phyloP scores from a whole-genome alignment of 2,797 vertebrate species.

The Tokudaia tokunoshimensis region DNA sequence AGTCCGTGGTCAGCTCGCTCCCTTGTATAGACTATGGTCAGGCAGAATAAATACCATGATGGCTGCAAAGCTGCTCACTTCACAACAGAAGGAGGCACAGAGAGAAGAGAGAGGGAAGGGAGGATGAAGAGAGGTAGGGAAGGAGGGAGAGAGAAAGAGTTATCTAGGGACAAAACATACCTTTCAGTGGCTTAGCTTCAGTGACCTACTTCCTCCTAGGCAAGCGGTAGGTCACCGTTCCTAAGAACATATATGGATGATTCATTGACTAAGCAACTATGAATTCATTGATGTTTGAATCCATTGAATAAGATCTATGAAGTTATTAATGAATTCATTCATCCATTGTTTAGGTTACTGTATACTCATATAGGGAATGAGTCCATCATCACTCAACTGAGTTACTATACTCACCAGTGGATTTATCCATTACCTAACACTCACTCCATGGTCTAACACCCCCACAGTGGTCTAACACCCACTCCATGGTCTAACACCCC shows the following conservation, averaged over 20 bases:
- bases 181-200: not conserved
- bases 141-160: accelerated
- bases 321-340: not conserved
- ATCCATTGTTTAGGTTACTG: not conserved
- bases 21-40: not conserved
- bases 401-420: not conserved
- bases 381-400: not conserved
- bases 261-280: not conserved
- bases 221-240: not conserved
- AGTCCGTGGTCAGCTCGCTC: not conserved
- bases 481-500: too few relatives aligned
- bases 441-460: too few relatives aligned
- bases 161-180: too few relatives aligned
- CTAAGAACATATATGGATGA: not conserved
- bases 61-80: not conserved
- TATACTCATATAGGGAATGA: not conserved
- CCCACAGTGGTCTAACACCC: too few relatives aligned
- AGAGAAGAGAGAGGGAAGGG: not conserved
- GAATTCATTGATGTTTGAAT: not conserved
- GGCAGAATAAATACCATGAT: not conserved
- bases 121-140: not conserved
- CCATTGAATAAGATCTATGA: not conserved
- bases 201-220: not conserved
- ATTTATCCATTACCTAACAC: not conserved
- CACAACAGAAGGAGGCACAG: not conserved